phyloP scores from a whole-genome alignment of 23 tunicate genomes.

The Botrylloides violaceus region DNA sequence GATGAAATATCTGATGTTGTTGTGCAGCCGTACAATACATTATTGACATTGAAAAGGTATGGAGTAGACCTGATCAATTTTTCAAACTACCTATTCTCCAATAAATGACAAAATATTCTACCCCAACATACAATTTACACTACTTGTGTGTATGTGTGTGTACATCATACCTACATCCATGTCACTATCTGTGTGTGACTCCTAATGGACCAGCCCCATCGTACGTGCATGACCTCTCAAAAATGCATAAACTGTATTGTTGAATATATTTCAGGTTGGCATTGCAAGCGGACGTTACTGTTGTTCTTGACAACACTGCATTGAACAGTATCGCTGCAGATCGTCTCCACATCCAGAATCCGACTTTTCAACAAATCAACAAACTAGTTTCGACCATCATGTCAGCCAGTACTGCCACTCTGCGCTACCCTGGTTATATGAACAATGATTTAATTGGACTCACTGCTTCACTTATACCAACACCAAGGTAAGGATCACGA shows the following conservation, averaged over 20 bases:
- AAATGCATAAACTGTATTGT: no score
- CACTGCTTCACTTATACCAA: slow-evolving; percentile 89
- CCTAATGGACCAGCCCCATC: no score
- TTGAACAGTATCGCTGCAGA: slow-evolving; percentile 93
- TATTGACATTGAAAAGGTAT: slow-evolving; percentile 77
- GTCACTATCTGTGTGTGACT: no score
- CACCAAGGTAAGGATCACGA: slow-evolving; percentile 89
- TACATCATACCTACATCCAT: no score
- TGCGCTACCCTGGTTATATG: slow-evolving; percentile 98
- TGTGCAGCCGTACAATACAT: slow-evolving; percentile 98
- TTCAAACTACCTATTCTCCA: no score
- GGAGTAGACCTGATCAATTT: no score
- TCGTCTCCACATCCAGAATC: slow-evolving; percentile 91
- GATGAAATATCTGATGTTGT: slow-evolving; percentile 99
- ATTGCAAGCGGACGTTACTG: slow-evolving; percentile 93
- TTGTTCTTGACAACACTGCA: slow-evolving; percentile 97
- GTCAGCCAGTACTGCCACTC: slow-evolving; percentile 99
- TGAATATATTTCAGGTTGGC: slow-evolving; percentile 55
- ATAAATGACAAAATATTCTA: no score
- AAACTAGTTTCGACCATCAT: slow-evolving; percentile 99
- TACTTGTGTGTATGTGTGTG: no score
- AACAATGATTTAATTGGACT: slow-evolving; percentile 94
- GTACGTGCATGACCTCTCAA: no score
- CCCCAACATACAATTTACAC: no score
- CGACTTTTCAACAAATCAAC: slow-evolving; percentile 90